These are phyloP conservation scores for Aulostomus chinensis DNA, from an alignment of 2,797 vertebrate genomes.

Conservation along the genomic window DNA sequence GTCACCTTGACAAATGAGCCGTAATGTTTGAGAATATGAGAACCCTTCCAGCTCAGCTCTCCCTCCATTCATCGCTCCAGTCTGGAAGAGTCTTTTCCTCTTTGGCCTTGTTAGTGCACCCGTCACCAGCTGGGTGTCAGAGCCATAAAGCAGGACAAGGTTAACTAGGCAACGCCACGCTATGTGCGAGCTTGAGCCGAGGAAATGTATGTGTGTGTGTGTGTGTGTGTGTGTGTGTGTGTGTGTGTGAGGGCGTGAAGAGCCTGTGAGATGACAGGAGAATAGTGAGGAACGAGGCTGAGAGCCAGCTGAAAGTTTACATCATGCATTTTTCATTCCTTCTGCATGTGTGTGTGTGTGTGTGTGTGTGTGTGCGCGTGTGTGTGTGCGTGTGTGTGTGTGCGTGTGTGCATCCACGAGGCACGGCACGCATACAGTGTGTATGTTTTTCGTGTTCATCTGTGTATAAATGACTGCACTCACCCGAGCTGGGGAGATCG, in stretches of 20 bases:
- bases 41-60: conserved; percentile 42
- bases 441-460: conserved; percentile 20
- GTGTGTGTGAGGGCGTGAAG: conserved; percentile 15
- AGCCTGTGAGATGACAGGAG: conserved; percentile 20
- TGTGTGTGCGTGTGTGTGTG: conserved; percentile 5
- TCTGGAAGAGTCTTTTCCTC: conserved; percentile 55
- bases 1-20: conserved; percentile 78
- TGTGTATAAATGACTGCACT: conserved; percentile 53
- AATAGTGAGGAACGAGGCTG: conserved; percentile 39
- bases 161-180: conserved; percentile 56
- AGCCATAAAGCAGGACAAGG: conserved; percentile 58
- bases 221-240: conserved; percentile 28
- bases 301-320: conserved; percentile 59
- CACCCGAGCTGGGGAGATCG: conserved; percentile 31
- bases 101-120: conserved; percentile 57
- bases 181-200: conserved; percentile 17
- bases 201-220: conserved; percentile 14
- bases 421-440: conserved; percentile 10
- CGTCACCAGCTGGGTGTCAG: conserved; percentile 67
- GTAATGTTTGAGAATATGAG: conserved; percentile 64
- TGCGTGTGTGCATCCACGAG: conserved; percentile 7
- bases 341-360: conserved; percentile 6
- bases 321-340: conserved; percentile 69
- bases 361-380: conserved; percentile 6
- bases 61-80: conserved; percentile 40